Base-by-base conservation (phyloP, 2,888 invertebrate species). In the Thera obeliscata region DNA sequence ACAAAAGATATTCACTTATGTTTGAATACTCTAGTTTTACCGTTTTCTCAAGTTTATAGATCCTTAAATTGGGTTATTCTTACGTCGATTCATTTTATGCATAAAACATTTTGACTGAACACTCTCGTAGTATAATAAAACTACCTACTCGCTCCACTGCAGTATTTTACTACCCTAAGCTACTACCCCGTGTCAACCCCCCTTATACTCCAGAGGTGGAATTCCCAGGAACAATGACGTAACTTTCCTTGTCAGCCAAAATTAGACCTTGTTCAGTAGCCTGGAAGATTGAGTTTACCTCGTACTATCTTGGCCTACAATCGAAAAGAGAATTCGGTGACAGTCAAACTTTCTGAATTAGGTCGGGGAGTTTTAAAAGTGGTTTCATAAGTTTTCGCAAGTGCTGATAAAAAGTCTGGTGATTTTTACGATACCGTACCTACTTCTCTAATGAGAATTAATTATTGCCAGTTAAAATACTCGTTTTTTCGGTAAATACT, bases 271-370 rank as follows among this genome's bases (percentile, higher is more conserved):
- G 75, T 64, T n/a, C 3, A 7, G 2, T 5, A 3, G 11, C 2
- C 2, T 0, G 43, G 75, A 83, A 78, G 75, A 66, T 61, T 58
- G 70, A 75, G 76, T 76, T 80, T 81, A 35, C 61, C 49, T 46
- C 61, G 69, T 69, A 12, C 43, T 35, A 48, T 70, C 63, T 69
- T 81, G 81, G 76, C 84, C 84, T 81, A 87, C 85, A 85, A 86
- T 82, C 74, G 80, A 76, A 84, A 56, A 85, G 83, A 84, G 80
- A 77, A 84, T 82, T 83, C 77, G 77, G 79, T 71, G 76, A 81
- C 79, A 78, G 76, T 69, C 77, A 75, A 83, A 86, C 74, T 86
- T 86, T 81, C 61, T 70, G 82, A 89, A 87, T 85, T 87, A 78
- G 88, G 87, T 88, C 88, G 85, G 76, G 69, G 74, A 74, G 77